Evolutionary conservation across 2,888 invertebrate species (phyloP).

Genomic region (Plebejus anna): DNA sequence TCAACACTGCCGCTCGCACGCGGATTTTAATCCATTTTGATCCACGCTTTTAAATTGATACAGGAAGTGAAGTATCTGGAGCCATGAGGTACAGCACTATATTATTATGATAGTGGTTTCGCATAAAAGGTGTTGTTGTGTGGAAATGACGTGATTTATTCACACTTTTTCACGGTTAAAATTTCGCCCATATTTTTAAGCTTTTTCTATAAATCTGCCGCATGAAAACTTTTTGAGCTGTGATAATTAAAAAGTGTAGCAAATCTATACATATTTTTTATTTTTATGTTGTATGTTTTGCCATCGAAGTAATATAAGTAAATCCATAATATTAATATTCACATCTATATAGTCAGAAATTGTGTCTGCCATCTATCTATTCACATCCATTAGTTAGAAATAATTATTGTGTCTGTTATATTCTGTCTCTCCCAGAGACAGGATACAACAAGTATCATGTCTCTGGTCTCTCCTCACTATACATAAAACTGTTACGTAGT

Average conservation of each 20-base stretch:
- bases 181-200: background rate
- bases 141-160: background rate
- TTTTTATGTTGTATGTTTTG: too few relatives aligned
- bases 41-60: conserved; percentile 30
- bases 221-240: background rate
- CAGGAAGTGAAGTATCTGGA: conserved; percentile 27
- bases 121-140: conserved; percentile 10
- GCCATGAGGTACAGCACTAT: conserved; percentile 14
- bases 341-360: too few relatives aligned
- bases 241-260: background rate
- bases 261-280: background rate
- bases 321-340: too few relatives aligned
- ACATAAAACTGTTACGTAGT: too few relatives aligned
- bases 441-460: too few relatives aligned
- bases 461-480: too few relatives aligned
- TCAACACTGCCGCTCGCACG: conserved; percentile 24
- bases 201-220: background rate
- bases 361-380: too few relatives aligned
- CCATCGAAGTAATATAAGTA: background rate
- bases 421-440: too few relatives aligned
- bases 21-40: conserved; percentile 31
- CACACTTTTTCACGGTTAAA: background rate
- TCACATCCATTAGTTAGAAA: too few relatives aligned
- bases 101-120: background rate
- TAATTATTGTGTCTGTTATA: too few relatives aligned